These are phyloP conservation scores for Marcusenius ussheri DNA, from an alignment of 2,113 vertebrate species.

Conservation along the genomic window DNA sequence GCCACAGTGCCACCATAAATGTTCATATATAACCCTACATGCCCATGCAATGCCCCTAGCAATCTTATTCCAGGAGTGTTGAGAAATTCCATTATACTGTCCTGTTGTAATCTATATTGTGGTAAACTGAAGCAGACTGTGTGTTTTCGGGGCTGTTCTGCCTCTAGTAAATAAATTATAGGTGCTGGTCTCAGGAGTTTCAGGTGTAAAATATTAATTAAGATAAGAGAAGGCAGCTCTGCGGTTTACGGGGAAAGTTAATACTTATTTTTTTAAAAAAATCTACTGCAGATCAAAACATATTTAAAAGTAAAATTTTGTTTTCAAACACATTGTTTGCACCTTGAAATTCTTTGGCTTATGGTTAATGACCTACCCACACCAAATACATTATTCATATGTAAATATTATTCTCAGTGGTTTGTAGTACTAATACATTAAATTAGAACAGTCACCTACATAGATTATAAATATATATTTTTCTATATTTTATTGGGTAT, in stretches of 20 bases:
- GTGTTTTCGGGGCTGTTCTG: neutral
- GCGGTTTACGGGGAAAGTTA: neutral
- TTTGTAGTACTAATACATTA: neutral
- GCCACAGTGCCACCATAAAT: neutral
- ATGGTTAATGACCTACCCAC: neutral
- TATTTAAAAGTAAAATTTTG: slow-evolving; percentile 2
- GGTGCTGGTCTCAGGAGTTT: neutral
- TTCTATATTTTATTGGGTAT: neutral
- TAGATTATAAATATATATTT: neutral
- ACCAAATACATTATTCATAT: neutral
- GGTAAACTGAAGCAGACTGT: neutral
- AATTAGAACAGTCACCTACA: neutral
- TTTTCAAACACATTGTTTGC: neutral
- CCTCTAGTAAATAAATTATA: neutral
- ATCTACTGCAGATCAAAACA: neutral
- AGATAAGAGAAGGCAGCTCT: neutral
- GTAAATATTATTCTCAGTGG: neutral
- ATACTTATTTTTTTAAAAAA: neutral
- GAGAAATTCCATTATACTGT: neutral
- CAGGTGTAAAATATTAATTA: slow-evolving; percentile 7
- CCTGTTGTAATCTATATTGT: neutral
- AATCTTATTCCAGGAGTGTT: neutral
- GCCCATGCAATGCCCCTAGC: neutral
- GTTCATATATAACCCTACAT: neutral
- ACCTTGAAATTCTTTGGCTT: neutral